phyloP scores from a whole-genome alignment of 1,140 invertebrate species.

The Bombus sibiricus region DNA sequence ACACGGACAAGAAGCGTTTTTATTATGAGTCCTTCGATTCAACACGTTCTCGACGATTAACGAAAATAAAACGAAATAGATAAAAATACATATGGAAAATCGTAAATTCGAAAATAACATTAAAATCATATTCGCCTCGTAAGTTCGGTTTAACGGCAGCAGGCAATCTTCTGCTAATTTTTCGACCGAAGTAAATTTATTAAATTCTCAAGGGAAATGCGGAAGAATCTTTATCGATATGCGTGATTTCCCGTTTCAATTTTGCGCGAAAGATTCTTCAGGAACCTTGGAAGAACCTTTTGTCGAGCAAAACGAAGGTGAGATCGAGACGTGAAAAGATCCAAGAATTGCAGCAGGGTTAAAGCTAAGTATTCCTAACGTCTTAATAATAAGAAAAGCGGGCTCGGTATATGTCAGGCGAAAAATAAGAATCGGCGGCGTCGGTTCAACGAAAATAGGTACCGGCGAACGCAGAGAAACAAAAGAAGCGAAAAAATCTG shows the following conservation, averaged over 20 bases:
- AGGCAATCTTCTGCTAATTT: no score
- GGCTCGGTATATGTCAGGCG: background rate
- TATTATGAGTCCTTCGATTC: no score
- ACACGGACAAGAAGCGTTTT: no score
- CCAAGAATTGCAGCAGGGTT: accelerated
- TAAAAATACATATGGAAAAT: no score
- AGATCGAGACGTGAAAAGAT: background rate
- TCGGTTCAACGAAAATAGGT: background rate
- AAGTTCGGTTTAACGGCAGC: no score
- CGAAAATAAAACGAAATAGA: no score
- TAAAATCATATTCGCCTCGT: no score
- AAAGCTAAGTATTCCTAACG: background rate
- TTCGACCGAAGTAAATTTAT: background rate
- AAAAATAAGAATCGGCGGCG: background rate
- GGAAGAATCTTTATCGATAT: background rate
- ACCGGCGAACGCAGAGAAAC: background rate
- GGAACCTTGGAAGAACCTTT: background rate
- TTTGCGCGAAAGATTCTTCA: background rate
- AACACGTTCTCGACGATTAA: no score
- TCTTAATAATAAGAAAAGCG: background rate
- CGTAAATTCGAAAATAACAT: no score
- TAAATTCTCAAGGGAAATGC: no score
- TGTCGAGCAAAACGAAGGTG: no score
- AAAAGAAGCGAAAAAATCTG: background rate
- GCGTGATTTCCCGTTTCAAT: background rate